phyloP scores from a whole-genome alignment of 37 sponge, comb jelly and placozoan species.

The Eunapius fragilis region DNA sequence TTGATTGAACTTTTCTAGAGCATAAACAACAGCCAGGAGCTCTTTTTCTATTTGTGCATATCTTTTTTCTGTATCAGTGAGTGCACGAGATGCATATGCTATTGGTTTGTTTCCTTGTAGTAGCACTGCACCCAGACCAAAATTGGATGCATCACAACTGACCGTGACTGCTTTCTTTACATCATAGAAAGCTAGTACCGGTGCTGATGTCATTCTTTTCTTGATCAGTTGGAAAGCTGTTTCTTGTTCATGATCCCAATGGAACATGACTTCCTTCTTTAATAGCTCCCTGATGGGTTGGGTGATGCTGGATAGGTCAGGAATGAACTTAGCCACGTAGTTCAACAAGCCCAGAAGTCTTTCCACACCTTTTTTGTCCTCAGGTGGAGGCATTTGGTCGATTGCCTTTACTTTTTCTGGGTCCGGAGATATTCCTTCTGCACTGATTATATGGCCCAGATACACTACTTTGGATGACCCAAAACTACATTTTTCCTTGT shows the following conservation, averaged over 20 bases:
- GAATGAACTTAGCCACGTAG: constrained; percentile 53
- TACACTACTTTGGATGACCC: constrained; percentile 3
- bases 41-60: constrained; percentile 35
- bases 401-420: constrained; percentile 44
- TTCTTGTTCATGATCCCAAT: constrained; percentile 8
- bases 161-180: background rate
- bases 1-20: too few relatives aligned
- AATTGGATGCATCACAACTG: constrained; percentile 18
- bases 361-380: constrained; percentile 19
- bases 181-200: constrained; percentile 14
- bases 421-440: constrained; percentile 52
- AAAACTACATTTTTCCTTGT: constrained; percentile 33
- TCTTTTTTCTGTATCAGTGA: constrained; percentile 7
- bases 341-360: constrained; percentile 44
- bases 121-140: constrained; percentile 28
- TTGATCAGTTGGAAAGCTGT: background rate
- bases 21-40: constrained; percentile 11
- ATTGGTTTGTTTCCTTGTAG: constrained; percentile 24
- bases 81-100: constrained; percentile 31
- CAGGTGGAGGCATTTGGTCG: constrained; percentile 34
- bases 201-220: background rate
- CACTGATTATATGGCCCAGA: constrained; percentile 38
- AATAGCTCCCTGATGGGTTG: constrained; percentile 21
- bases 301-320: constrained; percentile 19
- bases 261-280: constrained; percentile 30